phyloP scores from a whole-genome alignment of 37 sponge, comb jelly and placozoan genomes.

The Crambe crambe region DNA sequence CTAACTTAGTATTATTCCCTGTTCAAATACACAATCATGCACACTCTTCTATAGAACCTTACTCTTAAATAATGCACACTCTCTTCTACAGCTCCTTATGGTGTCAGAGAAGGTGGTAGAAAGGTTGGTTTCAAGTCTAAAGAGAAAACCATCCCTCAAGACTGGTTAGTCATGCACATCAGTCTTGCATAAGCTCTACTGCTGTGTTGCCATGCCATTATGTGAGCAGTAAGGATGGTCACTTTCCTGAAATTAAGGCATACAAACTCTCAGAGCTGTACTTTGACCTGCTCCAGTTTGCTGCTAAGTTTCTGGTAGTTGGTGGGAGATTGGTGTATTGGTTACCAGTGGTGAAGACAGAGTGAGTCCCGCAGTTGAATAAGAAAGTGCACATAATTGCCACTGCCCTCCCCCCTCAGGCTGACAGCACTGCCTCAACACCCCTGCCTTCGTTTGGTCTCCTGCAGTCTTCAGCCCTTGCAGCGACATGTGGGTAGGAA shows the following conservation, averaged over 20 bases:
- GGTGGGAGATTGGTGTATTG: conserved; percentile 93
- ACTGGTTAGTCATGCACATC: conserved; percentile 15
- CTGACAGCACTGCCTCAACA: conserved; percentile 49
- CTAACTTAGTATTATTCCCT: too few relatives aligned
- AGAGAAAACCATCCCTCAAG: conserved; percentile 16
- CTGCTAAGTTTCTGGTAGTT: conserved; percentile 64
- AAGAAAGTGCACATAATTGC: neutral
- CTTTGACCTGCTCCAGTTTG: conserved; percentile 75
- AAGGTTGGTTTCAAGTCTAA: conserved; percentile 48
- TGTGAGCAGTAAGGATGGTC: conserved; percentile 37
- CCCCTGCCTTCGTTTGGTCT: conserved; percentile 62
- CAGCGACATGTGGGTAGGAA: conserved; percentile 43
- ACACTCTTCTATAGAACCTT: neutral
- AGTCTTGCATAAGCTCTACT: neutral
- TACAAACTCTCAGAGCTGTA: conserved; percentile 78
- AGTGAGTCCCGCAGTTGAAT: conserved; percentile 40
- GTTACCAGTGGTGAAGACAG: conserved; percentile 63
- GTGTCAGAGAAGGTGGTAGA: conserved; percentile 84
- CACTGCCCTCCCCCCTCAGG: neutral
- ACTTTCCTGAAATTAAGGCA: conserved; percentile 34
- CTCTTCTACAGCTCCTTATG: conserved; percentile 82
- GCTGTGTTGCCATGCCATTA: too few relatives aligned
- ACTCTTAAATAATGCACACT: neutral
- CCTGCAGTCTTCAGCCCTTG: conserved; percentile 68
- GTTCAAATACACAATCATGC: too few relatives aligned